Evolutionary conservation across 2,888 invertebrate species (phyloP), one percentile per base, ranked within the genome.

Genomic region (Leptogaster cylindrica): DNA sequence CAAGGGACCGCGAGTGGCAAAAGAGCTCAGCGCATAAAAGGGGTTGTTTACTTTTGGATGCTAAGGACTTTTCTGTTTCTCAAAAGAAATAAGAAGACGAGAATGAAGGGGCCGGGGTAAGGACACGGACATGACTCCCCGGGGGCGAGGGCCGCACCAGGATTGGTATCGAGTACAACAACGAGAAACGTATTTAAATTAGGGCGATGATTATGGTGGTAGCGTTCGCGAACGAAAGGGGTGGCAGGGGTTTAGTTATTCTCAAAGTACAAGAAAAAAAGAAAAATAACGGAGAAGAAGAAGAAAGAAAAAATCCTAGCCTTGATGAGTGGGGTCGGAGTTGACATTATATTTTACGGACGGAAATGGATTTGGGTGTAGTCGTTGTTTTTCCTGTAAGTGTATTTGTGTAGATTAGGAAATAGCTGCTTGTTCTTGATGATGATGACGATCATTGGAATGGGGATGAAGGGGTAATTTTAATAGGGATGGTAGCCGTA

Each of bases 151-250:
- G 46, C 16, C 28, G 25, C 28, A 44, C 12, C 46, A 18, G 63
- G 63, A 63, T 63, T 41, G 63, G 44, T 63, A 41, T 58, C 28
- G 63, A 63, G 41, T 41, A 46, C 63, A 44, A 63, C 41, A 39
- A 52, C 71, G 73, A 70, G 70, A 70, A 73, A 72, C 73, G 73
- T 74, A 74, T 74, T 74, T 73, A 74, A 74, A 74, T 74, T 74
- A 74, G 73, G 73, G 72, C 73, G 74, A 74, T 74, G 74, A 74
- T 74, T 74, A 73, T 73, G 71, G 63, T 28, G 41, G 63, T 63
- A 63, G 63, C 63, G n/a, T n/a, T 46, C 63, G 63, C 63, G 44
- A 63, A 27, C 44, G 63, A 63, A 63, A 63, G 63, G 63, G 46
- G 63, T 63, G 44, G 63, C 46, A 28, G 63, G 63, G 63, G 16